These are phyloP conservation scores for Ciconia stormi DNA, from an alignment of 2,113 vertebrate species.

Conservation along the genomic window DNA sequence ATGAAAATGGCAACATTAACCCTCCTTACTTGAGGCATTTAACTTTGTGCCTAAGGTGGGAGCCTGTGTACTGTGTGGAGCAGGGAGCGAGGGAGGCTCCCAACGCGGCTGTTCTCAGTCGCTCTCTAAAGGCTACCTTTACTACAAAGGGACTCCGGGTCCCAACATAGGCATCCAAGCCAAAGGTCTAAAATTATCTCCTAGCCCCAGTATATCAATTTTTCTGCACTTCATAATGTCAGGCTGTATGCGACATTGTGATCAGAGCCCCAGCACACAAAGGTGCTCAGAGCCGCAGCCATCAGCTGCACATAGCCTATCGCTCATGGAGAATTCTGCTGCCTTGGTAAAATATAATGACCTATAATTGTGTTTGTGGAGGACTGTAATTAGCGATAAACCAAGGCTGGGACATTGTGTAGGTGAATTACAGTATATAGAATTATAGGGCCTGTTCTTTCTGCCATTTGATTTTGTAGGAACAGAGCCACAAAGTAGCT, in stretches of 20 bases:
- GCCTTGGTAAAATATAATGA: conserved; percentile 14
- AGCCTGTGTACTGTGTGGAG: neutral
- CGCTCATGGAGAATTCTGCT: neutral
- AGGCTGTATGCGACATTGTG: neutral
- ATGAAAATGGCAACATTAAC: conserved; percentile 16
- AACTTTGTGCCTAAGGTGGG: neutral
- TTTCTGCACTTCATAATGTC: neutral
- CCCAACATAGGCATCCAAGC: neutral
- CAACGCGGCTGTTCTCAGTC: rapidly evolving
- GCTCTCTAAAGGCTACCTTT: neutral
- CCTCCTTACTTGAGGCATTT: conserved; percentile 7
- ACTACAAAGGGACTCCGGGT: neutral
- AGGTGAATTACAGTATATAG: conserved; percentile 21
- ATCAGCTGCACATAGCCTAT: neutral
- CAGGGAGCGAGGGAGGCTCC: neutral
- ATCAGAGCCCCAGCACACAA: neutral
- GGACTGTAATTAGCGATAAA: neutral
- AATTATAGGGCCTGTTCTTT: conserved; percentile 13
- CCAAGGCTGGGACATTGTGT: neutral
- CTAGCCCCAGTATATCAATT: neutral
- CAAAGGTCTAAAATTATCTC: conserved; percentile 11
- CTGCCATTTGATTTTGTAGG: neutral
- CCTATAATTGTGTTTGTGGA: neutral
- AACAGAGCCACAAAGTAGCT: neutral
- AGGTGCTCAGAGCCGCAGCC: neutral